phyloP scores from a whole-genome alignment of 2,797 vertebrate species.

The Gymnocypris eckloni region DNA sequence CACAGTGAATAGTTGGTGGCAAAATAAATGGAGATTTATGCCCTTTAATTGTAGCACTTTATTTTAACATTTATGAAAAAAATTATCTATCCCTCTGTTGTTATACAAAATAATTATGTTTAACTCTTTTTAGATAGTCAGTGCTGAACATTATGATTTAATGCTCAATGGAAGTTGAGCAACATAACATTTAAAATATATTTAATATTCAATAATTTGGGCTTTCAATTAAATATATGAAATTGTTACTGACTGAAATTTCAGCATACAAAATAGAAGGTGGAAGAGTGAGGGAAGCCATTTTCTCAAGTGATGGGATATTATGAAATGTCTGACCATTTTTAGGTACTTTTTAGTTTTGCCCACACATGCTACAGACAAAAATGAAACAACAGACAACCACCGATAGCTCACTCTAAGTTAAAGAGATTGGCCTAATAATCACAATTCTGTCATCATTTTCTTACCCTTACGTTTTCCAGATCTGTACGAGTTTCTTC shows the following conservation, averaged over 20 bases:
- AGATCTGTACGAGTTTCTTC: too few relatives aligned
- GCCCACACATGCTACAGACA: neutral
- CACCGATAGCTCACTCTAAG: neutral
- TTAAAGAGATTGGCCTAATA: neutral
- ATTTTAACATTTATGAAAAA: neutral
- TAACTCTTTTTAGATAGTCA: neutral
- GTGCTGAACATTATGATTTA: neutral
- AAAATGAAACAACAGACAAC: neutral
- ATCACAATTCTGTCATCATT: neutral
- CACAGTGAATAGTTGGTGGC: too few relatives aligned
- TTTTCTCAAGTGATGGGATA: neutral
- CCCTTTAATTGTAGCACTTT: neutral
- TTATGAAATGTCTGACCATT: neutral
- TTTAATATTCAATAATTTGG: neutral
- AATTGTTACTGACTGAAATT: neutral
- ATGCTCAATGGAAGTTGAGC: neutral
- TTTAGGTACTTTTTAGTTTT: neutral
- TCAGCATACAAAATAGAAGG: neutral
- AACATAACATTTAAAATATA: neutral
- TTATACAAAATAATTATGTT: neutral
- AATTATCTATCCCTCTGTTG: neutral
- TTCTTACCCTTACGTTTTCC: neutral
- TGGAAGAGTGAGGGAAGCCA: neutral
- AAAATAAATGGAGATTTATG: too few relatives aligned
- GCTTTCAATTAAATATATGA: neutral